Evolutionary conservation across 2,113 vertebrate species (phyloP), one percentile per base, ranked within the genome.

Genomic region (Thalassoma bifasciatum): DNA sequence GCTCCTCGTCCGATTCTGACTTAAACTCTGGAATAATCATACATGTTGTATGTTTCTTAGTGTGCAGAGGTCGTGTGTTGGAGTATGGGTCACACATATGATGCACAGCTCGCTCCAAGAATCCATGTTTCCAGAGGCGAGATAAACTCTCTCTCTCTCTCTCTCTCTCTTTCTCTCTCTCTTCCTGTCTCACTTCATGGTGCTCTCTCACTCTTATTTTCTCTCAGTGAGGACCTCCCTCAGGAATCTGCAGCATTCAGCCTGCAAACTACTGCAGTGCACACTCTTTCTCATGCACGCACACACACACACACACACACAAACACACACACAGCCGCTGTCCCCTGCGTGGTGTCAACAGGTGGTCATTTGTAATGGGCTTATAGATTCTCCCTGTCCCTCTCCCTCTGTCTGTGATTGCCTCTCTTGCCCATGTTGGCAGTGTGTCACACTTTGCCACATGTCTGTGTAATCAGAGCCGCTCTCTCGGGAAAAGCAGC

Each of bases 381-480:
- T 40, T 49, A 30, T 30, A 51, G 47, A 50, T 13, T 65, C 44
- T 52, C 59, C 22, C 58, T 52, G 38, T 63, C 63, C 24, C 17
- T n/a, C 34, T 40, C 16, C n/a, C 58, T 52, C 40, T 64, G 54
- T 38, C 19, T 21, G 24, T 51, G 8, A 16, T 8, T 46, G 11
- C 21, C 40, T 51, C 46, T 53, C 21, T 66, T 19, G 4, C 10
- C 57, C 63, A 26, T 23, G 54, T 52, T 83, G 87, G 79, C 82
- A 77, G 72, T 2, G 73, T 47, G 69, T 74, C 62, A 24, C 5
- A 53, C 59, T 68, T 14, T 66, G 62, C 77, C 77, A 64, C 78
- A 62, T 72, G 76, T 80, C 71, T 63, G 65, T 66, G 85, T 81
- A 87, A 89, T 61, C 40, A 74, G 72, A 89, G 67, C 68, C 17